Evolutionary conservation across 2,113 vertebrate species (phyloP).

Genomic region (Phylloscopus trochilus): DNA sequence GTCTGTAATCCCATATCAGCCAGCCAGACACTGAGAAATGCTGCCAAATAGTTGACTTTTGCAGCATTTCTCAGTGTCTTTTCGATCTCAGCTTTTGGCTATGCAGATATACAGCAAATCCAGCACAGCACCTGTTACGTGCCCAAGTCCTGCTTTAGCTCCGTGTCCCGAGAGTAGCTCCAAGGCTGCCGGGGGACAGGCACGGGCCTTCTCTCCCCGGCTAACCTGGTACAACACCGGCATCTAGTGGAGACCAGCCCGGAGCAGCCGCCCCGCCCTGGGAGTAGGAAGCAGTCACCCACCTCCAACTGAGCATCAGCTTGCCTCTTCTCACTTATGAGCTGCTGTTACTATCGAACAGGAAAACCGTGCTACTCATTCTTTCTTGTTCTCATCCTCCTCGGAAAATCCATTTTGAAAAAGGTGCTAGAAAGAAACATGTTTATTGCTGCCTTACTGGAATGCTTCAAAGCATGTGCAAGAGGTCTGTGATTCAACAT

Average conservation of each 20-base stretch:
- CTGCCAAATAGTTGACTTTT: background rate
- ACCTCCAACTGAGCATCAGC: background rate
- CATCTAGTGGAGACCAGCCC: background rate
- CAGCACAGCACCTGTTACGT: fast-evolving
- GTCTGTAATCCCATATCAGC: background rate
- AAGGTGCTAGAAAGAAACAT: background rate
- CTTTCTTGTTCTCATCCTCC: background rate
- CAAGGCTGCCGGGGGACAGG: fast-evolving
- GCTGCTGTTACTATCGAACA: background rate
- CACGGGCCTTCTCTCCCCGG: fast-evolving
- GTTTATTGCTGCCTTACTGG: background rate
- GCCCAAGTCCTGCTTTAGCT: background rate
- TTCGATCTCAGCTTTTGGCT: background rate
- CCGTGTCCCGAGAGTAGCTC: fast-evolving
- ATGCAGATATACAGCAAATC: fast-evolving
- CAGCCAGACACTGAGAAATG: background rate
- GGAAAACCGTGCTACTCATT: background rate
- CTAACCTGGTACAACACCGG: conserved; percentile 17
- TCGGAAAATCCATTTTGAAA: background rate
- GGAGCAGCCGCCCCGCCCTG: fast-evolving
- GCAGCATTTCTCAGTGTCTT: background rate
- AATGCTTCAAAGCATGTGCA: background rate
- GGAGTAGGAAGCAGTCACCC: fast-evolving
- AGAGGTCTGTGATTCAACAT: background rate
- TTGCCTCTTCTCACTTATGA: background rate